A percentile compares a stretch with the other conserved stretches of the same genome.
phyloP scores from a whole-genome alignment of 2,113 vertebrate genomes.

The Gymnarchus niloticus region DNA sequence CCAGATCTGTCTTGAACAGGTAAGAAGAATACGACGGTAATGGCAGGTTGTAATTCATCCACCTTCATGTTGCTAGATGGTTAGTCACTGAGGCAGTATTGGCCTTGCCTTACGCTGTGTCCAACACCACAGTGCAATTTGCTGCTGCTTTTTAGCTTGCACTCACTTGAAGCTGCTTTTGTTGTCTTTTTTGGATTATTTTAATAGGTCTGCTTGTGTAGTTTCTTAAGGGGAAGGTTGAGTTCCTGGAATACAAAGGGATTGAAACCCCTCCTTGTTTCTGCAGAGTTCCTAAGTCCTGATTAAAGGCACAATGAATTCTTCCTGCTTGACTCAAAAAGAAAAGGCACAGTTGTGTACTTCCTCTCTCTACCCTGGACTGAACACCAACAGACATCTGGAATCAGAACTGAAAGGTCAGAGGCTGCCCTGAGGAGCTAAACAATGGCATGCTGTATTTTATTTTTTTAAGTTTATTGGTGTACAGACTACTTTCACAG shows the following conservation, averaged over 20 bases:
- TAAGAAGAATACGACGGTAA: background rate
- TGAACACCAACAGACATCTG: constrained; percentile 69
- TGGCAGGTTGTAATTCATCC: background rate
- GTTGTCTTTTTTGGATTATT: background rate
- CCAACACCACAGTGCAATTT: background rate
- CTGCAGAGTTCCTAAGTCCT: constrained; percentile 29
- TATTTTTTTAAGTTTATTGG: constrained; percentile 10
- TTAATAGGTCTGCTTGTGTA: background rate
- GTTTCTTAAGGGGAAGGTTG: background rate
- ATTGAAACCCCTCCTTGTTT: background rate
- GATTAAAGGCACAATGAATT: constrained; percentile 21
- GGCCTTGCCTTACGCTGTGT: background rate
- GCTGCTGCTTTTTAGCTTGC: background rate
- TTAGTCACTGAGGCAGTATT: background rate
- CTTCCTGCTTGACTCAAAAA: constrained; percentile 11
- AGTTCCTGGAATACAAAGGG: background rate
- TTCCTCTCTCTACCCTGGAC: constrained; percentile 11
- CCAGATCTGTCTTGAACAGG: background rate
- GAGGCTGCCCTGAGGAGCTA: constrained; percentile 45
- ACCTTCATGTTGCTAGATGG: background rate
- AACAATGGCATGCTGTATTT: constrained; percentile 47
- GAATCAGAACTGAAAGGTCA: constrained; percentile 57
- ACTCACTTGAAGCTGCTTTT: background rate
- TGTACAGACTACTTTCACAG: background rate
- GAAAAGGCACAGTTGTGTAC: background rate